phyloP scores from a whole-genome alignment of 2,888 invertebrate genomes.

The Erebia epiphron region DNA sequence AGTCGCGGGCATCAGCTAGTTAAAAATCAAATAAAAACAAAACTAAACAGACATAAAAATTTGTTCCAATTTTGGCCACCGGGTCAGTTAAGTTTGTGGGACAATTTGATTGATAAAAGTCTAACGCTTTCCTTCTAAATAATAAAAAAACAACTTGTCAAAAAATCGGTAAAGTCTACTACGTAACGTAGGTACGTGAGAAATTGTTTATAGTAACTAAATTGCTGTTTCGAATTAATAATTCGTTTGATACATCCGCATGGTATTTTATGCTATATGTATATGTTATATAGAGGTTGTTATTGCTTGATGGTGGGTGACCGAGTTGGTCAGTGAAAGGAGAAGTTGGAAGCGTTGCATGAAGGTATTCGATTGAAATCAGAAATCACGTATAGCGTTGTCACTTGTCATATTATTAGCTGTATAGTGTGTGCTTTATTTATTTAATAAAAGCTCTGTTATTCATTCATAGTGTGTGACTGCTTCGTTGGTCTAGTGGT shows the following conservation, averaged over 20 bases:
- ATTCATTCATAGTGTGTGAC: too few relatives aligned
- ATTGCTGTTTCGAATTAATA: constrained; percentile 9
- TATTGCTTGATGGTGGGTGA: constrained; percentile 16
- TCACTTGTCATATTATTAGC: not conserved
- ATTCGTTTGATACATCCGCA: not conserved
- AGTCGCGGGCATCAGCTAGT: too few relatives aligned
- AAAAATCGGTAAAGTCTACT: not conserved
- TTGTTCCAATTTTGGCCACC: too few relatives aligned
- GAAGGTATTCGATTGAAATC: constrained; percentile 18
- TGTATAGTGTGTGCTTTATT: too few relatives aligned
- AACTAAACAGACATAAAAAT: too few relatives aligned
- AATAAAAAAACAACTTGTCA: too few relatives aligned
- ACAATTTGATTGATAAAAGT: too few relatives aligned
- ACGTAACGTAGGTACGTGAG: not conserved
- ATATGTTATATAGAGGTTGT: not conserved
- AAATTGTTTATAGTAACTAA: not conserved
- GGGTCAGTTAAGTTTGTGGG: too few relatives aligned
- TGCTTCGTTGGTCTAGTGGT: too few relatives aligned
- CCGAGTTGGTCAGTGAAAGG: constrained; percentile 37
- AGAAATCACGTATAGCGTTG: not conserved
- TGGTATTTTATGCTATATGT: not conserved
- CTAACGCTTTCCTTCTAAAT: too few relatives aligned
- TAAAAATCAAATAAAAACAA: too few relatives aligned
- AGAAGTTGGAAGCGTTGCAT: constrained; percentile 28
- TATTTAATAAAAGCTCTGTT: too few relatives aligned